Evolutionary conservation across 1,140 invertebrate species (phyloP), one percentile per base, ranked within the genome.

Genomic region (Lutraria rhynchaena): DNA sequence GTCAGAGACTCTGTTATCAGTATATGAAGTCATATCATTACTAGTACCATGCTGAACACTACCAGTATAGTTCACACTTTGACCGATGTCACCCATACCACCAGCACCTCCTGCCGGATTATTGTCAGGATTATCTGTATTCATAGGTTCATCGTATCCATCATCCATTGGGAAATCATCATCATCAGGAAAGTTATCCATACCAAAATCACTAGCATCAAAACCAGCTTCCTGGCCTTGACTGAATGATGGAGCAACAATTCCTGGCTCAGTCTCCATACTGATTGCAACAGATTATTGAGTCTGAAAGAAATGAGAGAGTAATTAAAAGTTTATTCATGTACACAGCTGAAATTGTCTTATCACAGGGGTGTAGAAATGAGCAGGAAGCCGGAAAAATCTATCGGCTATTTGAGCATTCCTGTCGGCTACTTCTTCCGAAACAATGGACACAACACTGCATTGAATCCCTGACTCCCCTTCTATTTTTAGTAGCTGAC

Each of bases 241-340:
- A 22, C 63, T 67, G 24, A 67, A 67, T 44, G 63, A 67, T 13
- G 63, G 63, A 46, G 63, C 63, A 46, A 67, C 63, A 49, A 67
- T 67, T 44, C 63, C 35, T 4, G 63, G 5, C 19, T 27, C 63
- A 5, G 63, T 67, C n/a, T 67, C 63, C 63, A 67, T 65, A n/a
- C 19, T 46, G 27, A 15, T 33, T 24, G 2, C 57, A 9, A 33
- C 4, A 17, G 3, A 60, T 27, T 55, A 27, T 22, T n/a, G n/a
- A 19, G n/a, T 22, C n/a, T 19, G 19, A 9, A 55, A 55, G 17
- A 9, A 4, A 65, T 37, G 31, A 65, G n/a, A 17, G 15, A 37
- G 3, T 22, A 41, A 35, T n/a, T 22, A 41, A 65, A 41, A 17
- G 3, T n/a, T 35, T 24, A 49, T 19, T 19, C 44, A 49, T 49